Conservation (phyloP, 2,797 vertebrate genomes). For the Peromyscus attwateri region DNA sequence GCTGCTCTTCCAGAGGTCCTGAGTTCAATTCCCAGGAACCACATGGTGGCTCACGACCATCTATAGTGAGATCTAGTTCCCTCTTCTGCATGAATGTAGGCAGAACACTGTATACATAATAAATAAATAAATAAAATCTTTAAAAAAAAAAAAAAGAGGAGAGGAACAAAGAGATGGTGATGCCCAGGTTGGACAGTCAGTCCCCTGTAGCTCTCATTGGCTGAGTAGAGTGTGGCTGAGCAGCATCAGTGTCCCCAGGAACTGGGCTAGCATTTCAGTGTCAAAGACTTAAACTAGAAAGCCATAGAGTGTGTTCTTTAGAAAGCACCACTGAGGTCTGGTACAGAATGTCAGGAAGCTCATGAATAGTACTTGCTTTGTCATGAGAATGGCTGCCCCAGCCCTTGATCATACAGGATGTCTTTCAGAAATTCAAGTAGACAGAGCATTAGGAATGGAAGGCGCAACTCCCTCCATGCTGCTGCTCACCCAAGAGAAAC, state of each 20-base stretch:
- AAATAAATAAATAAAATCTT: no score
- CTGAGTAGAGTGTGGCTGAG: rapidly evolving
- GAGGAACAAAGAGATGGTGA: neutral
- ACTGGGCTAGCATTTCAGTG: neutral
- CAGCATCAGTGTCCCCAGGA: no score
- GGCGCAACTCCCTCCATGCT: neutral
- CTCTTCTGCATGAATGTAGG: no score
- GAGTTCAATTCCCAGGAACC: no score
- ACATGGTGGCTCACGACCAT: no score
- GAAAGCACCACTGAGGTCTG: neutral
- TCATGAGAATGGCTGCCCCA: no score
- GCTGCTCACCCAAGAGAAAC: neutral
- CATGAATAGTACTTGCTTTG: neutral
- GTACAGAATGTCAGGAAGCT: neutral
- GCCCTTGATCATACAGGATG: neutral
- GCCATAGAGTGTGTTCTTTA: rapidly evolving
- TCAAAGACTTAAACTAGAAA: neutral
- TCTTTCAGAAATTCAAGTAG: neutral
- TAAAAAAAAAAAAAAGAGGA: no score
- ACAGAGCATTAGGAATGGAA: neutral
- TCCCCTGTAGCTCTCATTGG: neutral
- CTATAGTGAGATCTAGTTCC: no score
- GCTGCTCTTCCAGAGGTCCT: no score
- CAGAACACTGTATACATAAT: no score
- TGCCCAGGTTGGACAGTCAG: neutral